phyloP scores from a whole-genome alignment of 2,888 invertebrate genomes.

The Nipponacmea schrenckii region DNA sequence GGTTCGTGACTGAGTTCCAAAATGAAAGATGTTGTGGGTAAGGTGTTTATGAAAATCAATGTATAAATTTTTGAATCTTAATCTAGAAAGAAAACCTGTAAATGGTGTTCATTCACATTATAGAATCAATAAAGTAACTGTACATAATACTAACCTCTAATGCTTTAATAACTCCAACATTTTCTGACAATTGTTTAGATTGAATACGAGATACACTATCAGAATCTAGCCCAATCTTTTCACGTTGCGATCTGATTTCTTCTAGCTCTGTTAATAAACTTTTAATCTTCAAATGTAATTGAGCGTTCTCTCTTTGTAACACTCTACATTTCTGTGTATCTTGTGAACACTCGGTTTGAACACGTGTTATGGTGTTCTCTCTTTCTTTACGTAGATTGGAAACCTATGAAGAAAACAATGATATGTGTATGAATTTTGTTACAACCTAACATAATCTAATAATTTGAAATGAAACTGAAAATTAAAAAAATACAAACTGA shows the following conservation, averaged over 20 bases:
- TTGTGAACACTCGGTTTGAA: slow-evolving; percentile 52
- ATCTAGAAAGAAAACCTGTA: too few species aligned
- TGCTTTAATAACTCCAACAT: slow-evolving; percentile 56
- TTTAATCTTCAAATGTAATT: slow-evolving; percentile 62
- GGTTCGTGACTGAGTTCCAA: too few species aligned
- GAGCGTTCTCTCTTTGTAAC: slow-evolving; percentile 64
- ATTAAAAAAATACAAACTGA: not conserved
- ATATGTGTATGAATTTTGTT: too few species aligned
- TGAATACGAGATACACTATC: slow-evolving; percentile 61
- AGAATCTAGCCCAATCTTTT: slow-evolving; percentile 59
- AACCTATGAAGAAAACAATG: slow-evolving; percentile 49
- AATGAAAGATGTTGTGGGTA: too few species aligned
- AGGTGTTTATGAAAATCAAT: too few species aligned
- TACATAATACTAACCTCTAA: slow-evolving; percentile 52
- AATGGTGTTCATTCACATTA: too few species aligned
- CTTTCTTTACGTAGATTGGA: slow-evolving; percentile 62
- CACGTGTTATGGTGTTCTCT: slow-evolving; percentile 54
- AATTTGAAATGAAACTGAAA: not conserved
- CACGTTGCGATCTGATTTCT: slow-evolving; percentile 61
- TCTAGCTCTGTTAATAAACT: slow-evolving; percentile 64
- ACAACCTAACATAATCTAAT: not conserved
- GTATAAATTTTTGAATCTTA: too few species aligned
- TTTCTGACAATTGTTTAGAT: slow-evolving; percentile 61
- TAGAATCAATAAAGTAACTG: too few species aligned
- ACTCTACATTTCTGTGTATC: slow-evolving; percentile 58